Evolutionary conservation across 2,888 invertebrate genomes (phyloP).

Genomic region (Metopia argyrocephala): DNA sequence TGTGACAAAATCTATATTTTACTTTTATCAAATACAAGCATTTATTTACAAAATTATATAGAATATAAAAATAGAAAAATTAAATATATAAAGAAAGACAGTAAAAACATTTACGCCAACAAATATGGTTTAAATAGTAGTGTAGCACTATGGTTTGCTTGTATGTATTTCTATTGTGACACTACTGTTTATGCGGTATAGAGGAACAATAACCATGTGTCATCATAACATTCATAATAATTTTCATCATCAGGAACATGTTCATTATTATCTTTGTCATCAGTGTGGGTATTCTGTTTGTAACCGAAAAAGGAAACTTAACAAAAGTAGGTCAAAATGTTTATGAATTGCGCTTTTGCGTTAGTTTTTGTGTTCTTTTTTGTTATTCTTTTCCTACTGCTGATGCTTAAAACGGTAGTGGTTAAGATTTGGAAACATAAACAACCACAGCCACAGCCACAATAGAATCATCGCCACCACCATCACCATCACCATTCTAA

Average conservation of each 20-base stretch:
- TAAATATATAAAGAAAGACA: slow-evolving; percentile 37
- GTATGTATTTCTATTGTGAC: too few relatives aligned
- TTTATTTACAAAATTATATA: too few relatives aligned
- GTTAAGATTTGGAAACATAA: slow-evolving; percentile 33
- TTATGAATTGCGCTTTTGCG: slow-evolving; percentile 65
- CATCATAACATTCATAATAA: slow-evolving; percentile 14
- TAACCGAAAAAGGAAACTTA: slow-evolving; percentile 38
- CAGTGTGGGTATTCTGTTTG: not conserved
- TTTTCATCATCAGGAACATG: slow-evolving; percentile 3
- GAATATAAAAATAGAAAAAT: slow-evolving; percentile 1
- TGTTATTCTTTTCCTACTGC: slow-evolving; percentile 27
- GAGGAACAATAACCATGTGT: slow-evolving; percentile 50
- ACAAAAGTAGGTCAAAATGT: slow-evolving; percentile 65
- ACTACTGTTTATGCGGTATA: slow-evolving; percentile 7
- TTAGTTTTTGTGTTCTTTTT: too few relatives aligned
- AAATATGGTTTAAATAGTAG: too few relatives aligned
- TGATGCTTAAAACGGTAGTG: slow-evolving; percentile 12
- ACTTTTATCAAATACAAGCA: too few relatives aligned
- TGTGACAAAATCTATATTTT: slow-evolving; percentile 52
- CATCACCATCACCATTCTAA: not conserved
- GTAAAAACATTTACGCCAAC: too few relatives aligned
- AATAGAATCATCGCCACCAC: not conserved
- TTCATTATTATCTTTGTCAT: slow-evolving; percentile 22
- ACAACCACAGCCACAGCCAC: not conserved
- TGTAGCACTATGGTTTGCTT: not conserved